phyloP scores from a whole-genome alignment of 2,888 invertebrate species.

The Apantesis nais region DNA sequence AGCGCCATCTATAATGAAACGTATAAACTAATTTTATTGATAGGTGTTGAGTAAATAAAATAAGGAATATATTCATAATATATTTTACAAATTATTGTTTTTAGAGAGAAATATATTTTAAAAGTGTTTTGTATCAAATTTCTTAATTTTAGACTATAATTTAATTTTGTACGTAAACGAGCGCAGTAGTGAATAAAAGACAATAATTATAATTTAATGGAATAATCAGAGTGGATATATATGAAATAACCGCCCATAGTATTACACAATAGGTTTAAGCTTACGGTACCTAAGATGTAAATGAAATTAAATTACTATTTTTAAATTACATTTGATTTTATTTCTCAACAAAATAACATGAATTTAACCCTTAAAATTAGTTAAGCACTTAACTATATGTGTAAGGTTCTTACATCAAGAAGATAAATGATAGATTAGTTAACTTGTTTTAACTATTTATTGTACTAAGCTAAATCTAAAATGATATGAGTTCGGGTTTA shows the following conservation, averaged over 20 bases:
- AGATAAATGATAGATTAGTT: too few species aligned
- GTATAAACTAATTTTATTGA: slow-evolving; percentile 14
- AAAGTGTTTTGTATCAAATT: slow-evolving; percentile 4
- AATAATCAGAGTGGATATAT: slow-evolving; percentile 18
- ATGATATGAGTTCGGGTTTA: too few species aligned
- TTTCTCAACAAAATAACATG: background rate
- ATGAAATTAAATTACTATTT: slow-evolving; percentile 48
- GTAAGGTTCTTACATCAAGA: too few species aligned
- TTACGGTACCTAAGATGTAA: slow-evolving; percentile 61
- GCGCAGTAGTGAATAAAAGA: slow-evolving; percentile 13
- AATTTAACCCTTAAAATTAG: background rate
- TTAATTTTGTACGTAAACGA: slow-evolving; percentile 3
- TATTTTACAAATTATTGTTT: background rate
- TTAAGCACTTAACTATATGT: too few species aligned
- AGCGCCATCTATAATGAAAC: slow-evolving; percentile 20
- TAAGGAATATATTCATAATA: background rate
- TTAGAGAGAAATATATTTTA: slow-evolving; percentile 5
- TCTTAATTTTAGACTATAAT: slow-evolving; percentile 1
- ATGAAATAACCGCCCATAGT: slow-evolving; percentile 34
- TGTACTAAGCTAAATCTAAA: too few species aligned
- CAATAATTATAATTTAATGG: slow-evolving; percentile 17
- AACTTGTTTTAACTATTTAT: too few species aligned
- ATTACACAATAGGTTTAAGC: slow-evolving; percentile 45
- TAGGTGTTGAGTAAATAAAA: background rate
- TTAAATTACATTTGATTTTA: background rate